phyloP scores from a whole-genome alignment of 2,888 invertebrate species.

The Smittia sp. region DNA sequence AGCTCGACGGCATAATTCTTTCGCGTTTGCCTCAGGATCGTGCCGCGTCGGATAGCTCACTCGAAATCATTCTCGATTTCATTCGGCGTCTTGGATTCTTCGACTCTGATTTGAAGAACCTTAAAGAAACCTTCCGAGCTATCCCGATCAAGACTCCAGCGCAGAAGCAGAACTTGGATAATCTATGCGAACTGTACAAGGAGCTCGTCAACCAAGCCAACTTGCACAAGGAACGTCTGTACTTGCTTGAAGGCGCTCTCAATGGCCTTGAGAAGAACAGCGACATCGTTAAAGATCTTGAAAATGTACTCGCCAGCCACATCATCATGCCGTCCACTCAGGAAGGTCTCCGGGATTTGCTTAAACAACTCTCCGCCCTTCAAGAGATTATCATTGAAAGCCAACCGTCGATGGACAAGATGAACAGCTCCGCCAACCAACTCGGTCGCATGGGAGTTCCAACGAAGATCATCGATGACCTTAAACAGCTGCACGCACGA shows the following conservation, averaged over 20 bases:
- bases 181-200: slow-evolving; percentile 92
- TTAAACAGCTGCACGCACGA: slow-evolving; percentile 90
- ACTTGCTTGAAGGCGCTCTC: slow-evolving; percentile 88
- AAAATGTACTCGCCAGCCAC: slow-evolving; percentile 86
- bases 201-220: slow-evolving; percentile 58
- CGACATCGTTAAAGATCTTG: slow-evolving; percentile 86
- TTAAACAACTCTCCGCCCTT: slow-evolving; percentile 78
- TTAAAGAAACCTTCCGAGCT: slow-evolving; percentile 56
- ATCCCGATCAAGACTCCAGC: slow-evolving; percentile 88
- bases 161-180: slow-evolving; percentile 85
- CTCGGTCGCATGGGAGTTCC: slow-evolving; percentile 86
- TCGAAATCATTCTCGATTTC: slow-evolving; percentile 53
- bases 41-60: slow-evolving; percentile 73
- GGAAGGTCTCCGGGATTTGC: slow-evolving; percentile 75
- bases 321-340: slow-evolving; percentile 88
- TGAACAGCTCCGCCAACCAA: slow-evolving; percentile 87
- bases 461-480: slow-evolving; percentile 78
- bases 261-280: slow-evolving; percentile 89
- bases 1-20: slow-evolving; percentile 77
- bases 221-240: slow-evolving; percentile 60
- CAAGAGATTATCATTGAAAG: slow-evolving; percentile 87
- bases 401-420: slow-evolving; percentile 83
- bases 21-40: slow-evolving; percentile 85
- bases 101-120: slow-evolving; percentile 54
- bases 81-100: slow-evolving; percentile 51